Conservation (phyloP, 2,113 vertebrate genomes). For the Spea bombifrons region DNA sequence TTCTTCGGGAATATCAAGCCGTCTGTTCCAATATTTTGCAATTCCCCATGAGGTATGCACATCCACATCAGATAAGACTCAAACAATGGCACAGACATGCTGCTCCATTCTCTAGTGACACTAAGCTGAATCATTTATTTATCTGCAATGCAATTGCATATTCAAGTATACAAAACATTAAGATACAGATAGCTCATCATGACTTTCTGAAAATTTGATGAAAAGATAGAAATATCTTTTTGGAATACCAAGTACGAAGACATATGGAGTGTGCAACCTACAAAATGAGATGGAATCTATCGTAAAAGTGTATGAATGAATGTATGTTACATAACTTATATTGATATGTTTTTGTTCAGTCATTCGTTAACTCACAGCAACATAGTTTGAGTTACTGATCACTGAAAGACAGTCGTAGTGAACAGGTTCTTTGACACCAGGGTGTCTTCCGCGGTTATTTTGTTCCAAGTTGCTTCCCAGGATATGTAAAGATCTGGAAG, state of each 20-base stretch:
- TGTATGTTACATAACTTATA: too few species aligned
- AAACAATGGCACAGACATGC: conserved; percentile 78
- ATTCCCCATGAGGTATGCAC: conserved; percentile 82
- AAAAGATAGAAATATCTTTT: conserved; percentile 36
- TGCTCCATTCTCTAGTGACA: conserved; percentile 76
- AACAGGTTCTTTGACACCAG: too few species aligned
- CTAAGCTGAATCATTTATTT: conserved; percentile 82
- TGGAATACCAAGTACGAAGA: not conserved
- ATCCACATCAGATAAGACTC: conserved; percentile 84
- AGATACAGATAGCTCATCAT: conserved; percentile 64
- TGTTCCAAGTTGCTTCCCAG: too few species aligned
- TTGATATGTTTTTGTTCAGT: too few species aligned
- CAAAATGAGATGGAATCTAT: not conserved
- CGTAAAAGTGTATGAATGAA: too few species aligned
- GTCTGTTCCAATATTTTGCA: conserved; percentile 84
- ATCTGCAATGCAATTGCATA: conserved; percentile 76
- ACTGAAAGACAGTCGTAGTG: too few species aligned
- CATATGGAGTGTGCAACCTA: not conserved
- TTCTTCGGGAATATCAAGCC: conserved; percentile 85
- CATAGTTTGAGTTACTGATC: too few species aligned
- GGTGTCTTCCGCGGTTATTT: too few species aligned
- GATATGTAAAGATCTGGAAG: too few species aligned
- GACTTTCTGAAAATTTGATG: conserved; percentile 69
- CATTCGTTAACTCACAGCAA: too few species aligned
- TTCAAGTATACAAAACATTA: conserved; percentile 68